These are phyloP conservation scores for Drosophila kokeensis DNA, from an alignment of 2,888 invertebrate genomes.

Conservation along the genomic window DNA sequence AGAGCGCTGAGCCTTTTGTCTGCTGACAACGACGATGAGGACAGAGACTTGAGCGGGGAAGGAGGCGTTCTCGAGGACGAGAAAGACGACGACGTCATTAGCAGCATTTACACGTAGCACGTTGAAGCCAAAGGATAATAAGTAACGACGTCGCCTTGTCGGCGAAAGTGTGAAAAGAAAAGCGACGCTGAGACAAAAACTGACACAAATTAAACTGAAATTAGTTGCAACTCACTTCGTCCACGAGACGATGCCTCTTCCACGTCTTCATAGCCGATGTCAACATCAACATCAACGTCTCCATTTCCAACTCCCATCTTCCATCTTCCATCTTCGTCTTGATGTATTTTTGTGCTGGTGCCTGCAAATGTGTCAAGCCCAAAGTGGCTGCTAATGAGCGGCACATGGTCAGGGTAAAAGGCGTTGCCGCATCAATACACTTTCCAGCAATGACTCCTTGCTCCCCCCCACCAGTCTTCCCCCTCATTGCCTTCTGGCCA, in stretches of 20 bases:
- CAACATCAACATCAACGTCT: constrained; percentile 5
- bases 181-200: constrained; percentile 60
- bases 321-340: not conserved
- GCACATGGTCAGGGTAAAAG: constrained; percentile 44
- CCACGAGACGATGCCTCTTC: constrained; percentile 16
- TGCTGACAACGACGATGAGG: constrained; percentile 38
- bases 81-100: constrained; percentile 69
- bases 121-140: constrained; percentile 68
- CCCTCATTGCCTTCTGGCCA: not conserved
- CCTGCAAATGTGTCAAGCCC: constrained; percentile 46
- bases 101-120: constrained; percentile 75
- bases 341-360: constrained; percentile 4
- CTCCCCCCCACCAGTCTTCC: not conserved
- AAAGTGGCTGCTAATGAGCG: constrained; percentile 60
- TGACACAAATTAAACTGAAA: constrained; percentile 81
- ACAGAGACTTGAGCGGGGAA: not conserved
- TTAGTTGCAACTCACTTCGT: constrained; percentile 75
- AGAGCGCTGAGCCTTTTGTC: constrained; percentile 55
- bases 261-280: constrained; percentile 4
- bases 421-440: constrained; percentile 7
- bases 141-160: constrained; percentile 53
- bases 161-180: constrained; percentile 67
- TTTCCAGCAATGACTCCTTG: not conserved
- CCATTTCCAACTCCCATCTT: constrained; percentile 15
- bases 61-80: not conserved